Percentiles rank a stretch among this genome's conserved stretches.
phyloP scores from a whole-genome alignment of 2,797 vertebrate species.

The Lindbergichthys nudifrons region DNA sequence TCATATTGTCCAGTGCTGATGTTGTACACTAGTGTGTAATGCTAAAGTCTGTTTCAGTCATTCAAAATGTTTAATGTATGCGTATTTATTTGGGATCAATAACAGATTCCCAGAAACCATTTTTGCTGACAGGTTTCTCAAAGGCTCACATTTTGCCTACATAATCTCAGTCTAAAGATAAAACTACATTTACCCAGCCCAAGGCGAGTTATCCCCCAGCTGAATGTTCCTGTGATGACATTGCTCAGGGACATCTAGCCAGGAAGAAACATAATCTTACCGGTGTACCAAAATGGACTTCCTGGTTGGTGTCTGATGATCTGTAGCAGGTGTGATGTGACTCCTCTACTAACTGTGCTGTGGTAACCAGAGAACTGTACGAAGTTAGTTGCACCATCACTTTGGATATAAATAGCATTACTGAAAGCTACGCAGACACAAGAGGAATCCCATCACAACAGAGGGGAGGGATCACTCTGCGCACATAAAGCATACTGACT shows the following conservation, averaged over 20 bases:
- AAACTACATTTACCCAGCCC: slow-evolving; percentile 16
- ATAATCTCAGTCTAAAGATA: slow-evolving; percentile 3
- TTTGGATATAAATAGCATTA: slow-evolving; percentile 73
- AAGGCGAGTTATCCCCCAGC: background rate
- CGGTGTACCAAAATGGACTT: slow-evolving; percentile 54
- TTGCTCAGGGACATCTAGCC: slow-evolving; percentile 15
- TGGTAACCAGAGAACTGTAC: slow-evolving; percentile 67
- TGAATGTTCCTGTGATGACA: slow-evolving; percentile 43
- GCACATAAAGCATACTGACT: slow-evolving; percentile 61
- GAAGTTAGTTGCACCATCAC: slow-evolving; percentile 56
- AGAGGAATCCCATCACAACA: slow-evolving; percentile 56
- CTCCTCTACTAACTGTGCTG: slow-evolving; percentile 20
- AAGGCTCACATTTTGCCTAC: background rate
- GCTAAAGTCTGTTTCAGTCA: background rate
- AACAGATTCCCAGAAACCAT: background rate
- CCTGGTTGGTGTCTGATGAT: slow-evolving; percentile 58
- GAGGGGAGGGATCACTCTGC: slow-evolving; percentile 54
- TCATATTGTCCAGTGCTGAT: background rate
- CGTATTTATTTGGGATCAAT: background rate
- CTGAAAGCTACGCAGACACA: slow-evolving; percentile 62
- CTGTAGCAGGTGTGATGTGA: slow-evolving; percentile 66
- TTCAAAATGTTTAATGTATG: background rate
- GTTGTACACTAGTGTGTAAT: background rate
- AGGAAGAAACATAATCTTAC: slow-evolving; percentile 33
- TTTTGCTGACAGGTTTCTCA: slow-evolving; percentile 17